Conservation (phyloP, 1,140 invertebrate species). For the Drosophila navojoa region DNA sequence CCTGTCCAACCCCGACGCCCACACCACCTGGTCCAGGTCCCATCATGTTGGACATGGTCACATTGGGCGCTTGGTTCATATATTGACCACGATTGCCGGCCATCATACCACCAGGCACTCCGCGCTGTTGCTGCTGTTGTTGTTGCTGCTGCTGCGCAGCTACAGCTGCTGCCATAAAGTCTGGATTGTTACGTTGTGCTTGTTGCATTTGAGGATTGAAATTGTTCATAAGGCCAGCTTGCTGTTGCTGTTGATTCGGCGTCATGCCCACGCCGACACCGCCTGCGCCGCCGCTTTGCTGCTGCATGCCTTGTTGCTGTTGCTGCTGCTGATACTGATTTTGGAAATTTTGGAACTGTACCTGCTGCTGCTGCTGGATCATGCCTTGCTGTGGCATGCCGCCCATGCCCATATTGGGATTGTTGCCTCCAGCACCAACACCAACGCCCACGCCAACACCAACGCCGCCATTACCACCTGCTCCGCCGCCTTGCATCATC, state of each 20-base stretch:
- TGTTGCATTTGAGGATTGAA: constrained; percentile 82
- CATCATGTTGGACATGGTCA: constrained; percentile 85
- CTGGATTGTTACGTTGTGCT: constrained; percentile 83
- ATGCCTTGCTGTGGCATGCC: constrained; percentile 77
- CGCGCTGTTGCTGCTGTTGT: constrained; percentile 83
- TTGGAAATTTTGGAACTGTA: constrained; percentile 82
- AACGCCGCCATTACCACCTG: constrained; percentile 55
- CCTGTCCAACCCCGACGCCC: constrained; percentile 70
- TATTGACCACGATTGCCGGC: constrained; percentile 77
- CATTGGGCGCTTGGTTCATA: constrained; percentile 82
- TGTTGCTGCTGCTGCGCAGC: constrained; percentile 55
- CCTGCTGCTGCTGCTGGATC: constrained; percentile 66
- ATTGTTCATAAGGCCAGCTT: constrained; percentile 84
- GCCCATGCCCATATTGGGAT: constrained; percentile 61
- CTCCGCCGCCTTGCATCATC: constrained; percentile 62
- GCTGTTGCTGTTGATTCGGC: constrained; percentile 70
- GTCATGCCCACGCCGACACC: constrained; percentile 78
- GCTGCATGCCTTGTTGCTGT: constrained; percentile 70
- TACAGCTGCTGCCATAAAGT: constrained; percentile 81
- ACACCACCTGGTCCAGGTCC: constrained; percentile 79
- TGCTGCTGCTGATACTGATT: constrained; percentile 75
- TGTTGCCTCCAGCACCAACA: constrained; percentile 41
- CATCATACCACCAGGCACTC: constrained; percentile 80
- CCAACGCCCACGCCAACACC: constrained; percentile 51
- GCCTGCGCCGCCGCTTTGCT: constrained; percentile 56